Percentiles rank a stretch among this genome's conserved stretches.
These are phyloP conservation scores for Pelvicachromis taeniatus DNA, from an alignment of 2,113 vertebrate genomes.

Conservation along the genomic window DNA sequence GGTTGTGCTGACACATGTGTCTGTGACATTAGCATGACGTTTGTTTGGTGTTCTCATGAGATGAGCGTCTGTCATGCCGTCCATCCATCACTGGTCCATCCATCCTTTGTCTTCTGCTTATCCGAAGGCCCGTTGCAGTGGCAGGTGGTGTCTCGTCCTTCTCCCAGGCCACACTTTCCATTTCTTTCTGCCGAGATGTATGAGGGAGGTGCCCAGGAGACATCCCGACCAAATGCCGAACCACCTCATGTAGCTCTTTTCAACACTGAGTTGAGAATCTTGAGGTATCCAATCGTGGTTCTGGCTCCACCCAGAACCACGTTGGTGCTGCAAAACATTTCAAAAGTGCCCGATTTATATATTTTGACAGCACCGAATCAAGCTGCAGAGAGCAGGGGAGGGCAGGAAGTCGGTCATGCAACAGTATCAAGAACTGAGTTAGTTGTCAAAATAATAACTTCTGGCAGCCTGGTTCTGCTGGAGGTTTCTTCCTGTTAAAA, in stretches of 20 bases:
- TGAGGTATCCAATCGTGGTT: background rate
- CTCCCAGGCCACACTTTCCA: background rate
- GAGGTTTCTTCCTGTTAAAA: too few species aligned
- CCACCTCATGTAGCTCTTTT: too few species aligned
- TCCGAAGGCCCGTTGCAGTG: background rate
- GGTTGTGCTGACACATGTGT: background rate
- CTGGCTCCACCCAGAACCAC: background rate
- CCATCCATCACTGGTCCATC: background rate
- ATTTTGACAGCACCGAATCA: background rate
- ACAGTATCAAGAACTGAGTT: background rate
- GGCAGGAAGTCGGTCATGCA: background rate
- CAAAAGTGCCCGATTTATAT: background rate
- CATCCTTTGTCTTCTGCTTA: background rate
- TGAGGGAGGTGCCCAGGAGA: background rate
- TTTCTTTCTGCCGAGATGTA: background rate
- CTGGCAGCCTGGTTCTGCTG: too few species aligned
- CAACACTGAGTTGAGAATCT: too few species aligned
- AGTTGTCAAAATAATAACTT: background rate
- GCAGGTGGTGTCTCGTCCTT: background rate
- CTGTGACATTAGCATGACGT: background rate
- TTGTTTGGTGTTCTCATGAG: background rate
- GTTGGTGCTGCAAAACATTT: background rate
- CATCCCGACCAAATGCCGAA: background rate
- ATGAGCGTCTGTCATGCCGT: background rate
- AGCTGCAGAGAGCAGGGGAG: background rate